A percentile compares a stretch with the other conserved stretches of the same genome.
Evolutionary conservation across 1,140 invertebrate genomes (phyloP).

Genomic region (Drosophila lini): DNA sequence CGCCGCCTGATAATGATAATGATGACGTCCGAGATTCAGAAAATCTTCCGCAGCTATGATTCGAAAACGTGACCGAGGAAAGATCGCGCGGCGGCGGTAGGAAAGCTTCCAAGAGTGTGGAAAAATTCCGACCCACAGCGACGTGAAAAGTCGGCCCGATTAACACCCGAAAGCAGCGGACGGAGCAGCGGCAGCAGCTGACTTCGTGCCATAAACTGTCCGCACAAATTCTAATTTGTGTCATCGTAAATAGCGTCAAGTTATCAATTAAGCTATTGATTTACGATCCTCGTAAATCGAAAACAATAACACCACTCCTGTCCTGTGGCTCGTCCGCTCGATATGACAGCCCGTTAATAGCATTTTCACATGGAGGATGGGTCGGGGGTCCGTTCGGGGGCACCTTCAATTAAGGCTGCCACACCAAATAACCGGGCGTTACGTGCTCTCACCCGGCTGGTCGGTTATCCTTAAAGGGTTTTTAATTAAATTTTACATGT

Average conservation of each 20-base stretch:
- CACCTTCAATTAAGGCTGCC: conserved; percentile 75
- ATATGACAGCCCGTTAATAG: conserved; percentile 79
- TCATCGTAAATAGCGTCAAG: conserved; percentile 79
- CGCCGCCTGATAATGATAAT: conserved; percentile 27
- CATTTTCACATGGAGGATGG: conserved; percentile 59
- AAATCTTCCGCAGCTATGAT: conserved; percentile 60
- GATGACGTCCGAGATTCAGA: conserved; percentile 17
- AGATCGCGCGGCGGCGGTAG: conserved; percentile 23
- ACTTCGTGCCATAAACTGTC: conserved; percentile 63
- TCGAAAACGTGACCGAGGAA: conserved; percentile 57
- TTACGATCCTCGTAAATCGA: conserved; percentile 76
- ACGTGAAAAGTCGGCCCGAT: conserved; percentile 45
- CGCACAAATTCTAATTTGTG: conserved; percentile 81
- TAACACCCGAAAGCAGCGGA: conserved; percentile 39
- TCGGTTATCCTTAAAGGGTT: conserved; percentile 74
- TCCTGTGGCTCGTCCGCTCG: conserved; percentile 34
- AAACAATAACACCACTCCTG: conserved; percentile 70
- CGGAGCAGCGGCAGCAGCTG: not conserved
- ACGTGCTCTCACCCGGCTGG: conserved; percentile 40
- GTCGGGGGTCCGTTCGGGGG: conserved; percentile 6
- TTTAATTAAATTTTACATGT: conserved; percentile 82
- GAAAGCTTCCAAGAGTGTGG: conserved; percentile 70
- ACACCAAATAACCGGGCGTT: conserved; percentile 73
- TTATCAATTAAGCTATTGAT: conserved; percentile 82
- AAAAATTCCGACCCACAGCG: conserved; percentile 49